phyloP scores from a whole-genome alignment of 1,140 invertebrate genomes.

The Cardiocondyla obscurior region DNA sequence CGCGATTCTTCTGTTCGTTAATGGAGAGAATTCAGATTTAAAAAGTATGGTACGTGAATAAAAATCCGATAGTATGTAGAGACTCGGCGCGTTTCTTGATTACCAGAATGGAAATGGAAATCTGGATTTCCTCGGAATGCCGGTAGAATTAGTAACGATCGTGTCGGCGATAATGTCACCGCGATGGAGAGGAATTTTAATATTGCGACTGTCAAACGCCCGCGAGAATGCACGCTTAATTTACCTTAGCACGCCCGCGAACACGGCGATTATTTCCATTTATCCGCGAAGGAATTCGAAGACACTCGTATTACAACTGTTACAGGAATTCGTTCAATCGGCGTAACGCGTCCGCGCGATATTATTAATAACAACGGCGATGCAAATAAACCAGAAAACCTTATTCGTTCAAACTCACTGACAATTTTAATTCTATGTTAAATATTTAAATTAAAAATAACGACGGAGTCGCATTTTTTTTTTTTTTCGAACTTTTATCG shows the following conservation, averaged over 20 bases:
- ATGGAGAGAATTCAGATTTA: conserved; percentile 32
- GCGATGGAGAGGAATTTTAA: conserved; percentile 51
- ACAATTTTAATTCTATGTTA: conserved; percentile 30
- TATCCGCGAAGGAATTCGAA: conserved; percentile 10
- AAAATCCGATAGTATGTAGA: conserved; percentile 46
- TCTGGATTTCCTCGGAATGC: conserved; percentile 46
- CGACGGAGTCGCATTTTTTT: background rate
- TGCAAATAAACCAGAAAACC: background rate
- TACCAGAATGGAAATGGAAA: conserved; percentile 43
- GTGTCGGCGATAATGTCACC: conserved; percentile 34
- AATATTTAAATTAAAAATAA: conserved; percentile 22
- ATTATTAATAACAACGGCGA: conserved; percentile 30
- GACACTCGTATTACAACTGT: conserved; percentile 11
- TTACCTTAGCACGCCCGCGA: background rate
- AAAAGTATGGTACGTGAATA: conserved; percentile 16
- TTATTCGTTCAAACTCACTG: conserved; percentile 21
- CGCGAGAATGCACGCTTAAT: conserved; percentile 38
- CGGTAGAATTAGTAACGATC: conserved; percentile 46
- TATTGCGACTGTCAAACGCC: conserved; percentile 38
- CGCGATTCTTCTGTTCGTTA: background rate
- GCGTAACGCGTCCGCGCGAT: background rate
- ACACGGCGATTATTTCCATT: conserved; percentile 46
- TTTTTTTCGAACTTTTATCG: background rate
- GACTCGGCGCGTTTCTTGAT: conserved; percentile 39
- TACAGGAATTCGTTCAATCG: conserved; percentile 11